Conservation (phyloP, 2,113 vertebrate genomes). For the Mobula hypostoma region DNA sequence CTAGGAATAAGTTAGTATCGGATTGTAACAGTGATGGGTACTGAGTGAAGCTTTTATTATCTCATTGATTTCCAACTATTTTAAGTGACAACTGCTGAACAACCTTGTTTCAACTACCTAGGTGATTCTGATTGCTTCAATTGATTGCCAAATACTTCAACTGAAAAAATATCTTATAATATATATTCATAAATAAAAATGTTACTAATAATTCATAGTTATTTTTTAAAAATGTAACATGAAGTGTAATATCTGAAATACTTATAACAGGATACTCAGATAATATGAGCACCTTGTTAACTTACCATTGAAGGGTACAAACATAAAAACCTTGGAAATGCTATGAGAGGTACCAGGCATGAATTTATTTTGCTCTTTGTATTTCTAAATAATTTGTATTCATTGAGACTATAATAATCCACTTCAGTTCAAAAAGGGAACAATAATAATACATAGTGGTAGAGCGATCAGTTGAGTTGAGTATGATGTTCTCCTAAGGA, state of each 20-base stretch:
- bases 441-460: not conserved
- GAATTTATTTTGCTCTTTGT: not conserved
- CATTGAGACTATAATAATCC: not conserved
- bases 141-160: not conserved
- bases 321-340: not conserved
- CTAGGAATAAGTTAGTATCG: not conserved
- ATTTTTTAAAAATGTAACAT: not conserved
- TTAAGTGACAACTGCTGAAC: not conserved
- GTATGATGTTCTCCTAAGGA: no score
- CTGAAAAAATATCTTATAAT: not conserved
- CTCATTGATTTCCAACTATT: slow-evolving; percentile 1
- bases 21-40: not conserved
- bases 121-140: not conserved
- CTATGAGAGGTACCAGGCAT: not conserved
- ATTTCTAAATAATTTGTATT: not conserved
- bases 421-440: not conserved
- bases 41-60: not conserved
- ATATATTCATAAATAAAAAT: not conserved
- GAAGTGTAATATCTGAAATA: not conserved
- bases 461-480: no score
- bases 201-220: not conserved
- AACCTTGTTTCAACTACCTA: not conserved
- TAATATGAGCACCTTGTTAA: not conserved
- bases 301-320: not conserved
- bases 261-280: not conserved